Conservation (phyloP, 2,797 vertebrate species). For the Oreochromis grahami region DNA sequence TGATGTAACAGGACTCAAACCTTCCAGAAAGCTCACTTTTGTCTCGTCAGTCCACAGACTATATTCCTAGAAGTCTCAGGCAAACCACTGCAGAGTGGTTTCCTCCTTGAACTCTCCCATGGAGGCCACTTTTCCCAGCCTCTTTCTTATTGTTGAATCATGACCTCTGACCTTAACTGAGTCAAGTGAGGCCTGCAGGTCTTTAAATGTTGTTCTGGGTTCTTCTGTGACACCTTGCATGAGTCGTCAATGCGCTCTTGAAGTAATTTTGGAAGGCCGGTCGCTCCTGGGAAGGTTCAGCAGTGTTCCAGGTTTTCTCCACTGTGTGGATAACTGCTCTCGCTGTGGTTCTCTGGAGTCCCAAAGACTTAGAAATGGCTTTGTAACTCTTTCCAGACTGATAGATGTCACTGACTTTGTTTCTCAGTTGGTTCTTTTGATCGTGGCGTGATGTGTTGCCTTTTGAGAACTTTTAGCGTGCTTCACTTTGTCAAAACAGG, state of each 20-base stretch:
- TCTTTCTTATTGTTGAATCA: background rate
- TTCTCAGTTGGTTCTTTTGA: background rate
- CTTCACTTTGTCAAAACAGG: background rate
- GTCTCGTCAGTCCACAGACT: background rate
- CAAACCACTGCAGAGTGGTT: background rate
- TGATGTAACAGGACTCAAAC: background rate
- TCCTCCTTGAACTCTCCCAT: rapidly evolving
- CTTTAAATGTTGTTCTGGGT: background rate
- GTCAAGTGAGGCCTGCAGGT: rapidly evolving
- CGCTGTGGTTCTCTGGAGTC: background rate
- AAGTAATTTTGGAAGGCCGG: background rate
- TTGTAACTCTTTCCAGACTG: background rate
- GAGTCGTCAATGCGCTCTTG: background rate
- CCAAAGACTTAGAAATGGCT: background rate
- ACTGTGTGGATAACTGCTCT: background rate
- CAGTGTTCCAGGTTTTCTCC: background rate
- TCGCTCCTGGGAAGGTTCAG: background rate
- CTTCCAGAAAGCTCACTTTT: background rate
- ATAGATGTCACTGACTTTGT: background rate
- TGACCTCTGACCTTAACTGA: background rate
- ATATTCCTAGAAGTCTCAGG: background rate
- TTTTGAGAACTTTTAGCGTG: background rate
- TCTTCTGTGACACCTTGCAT: background rate
- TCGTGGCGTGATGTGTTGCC: background rate
- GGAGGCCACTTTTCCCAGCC: background rate